These are phyloP conservation scores for Bilobella aurantiaca DNA, from an alignment of 1,140 invertebrate species.

Conservation along the genomic window DNA sequence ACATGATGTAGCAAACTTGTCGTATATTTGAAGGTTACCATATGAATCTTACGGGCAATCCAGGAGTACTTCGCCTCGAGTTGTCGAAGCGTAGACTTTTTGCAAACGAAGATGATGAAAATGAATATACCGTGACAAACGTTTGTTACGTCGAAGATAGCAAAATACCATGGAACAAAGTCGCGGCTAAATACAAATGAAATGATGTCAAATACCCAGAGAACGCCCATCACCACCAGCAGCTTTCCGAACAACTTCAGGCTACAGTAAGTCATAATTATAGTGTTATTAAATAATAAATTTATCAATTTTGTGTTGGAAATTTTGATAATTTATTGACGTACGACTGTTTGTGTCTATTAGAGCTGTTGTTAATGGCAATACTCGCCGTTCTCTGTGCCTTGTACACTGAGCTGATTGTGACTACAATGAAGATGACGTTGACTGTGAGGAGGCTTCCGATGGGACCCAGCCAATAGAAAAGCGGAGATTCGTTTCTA, in stretches of 20 bases:
- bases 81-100: conserved; percentile 15
- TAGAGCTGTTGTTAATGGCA: conserved; percentile 9
- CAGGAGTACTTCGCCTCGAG: conserved; percentile 12
- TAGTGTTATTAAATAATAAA: too few species aligned
- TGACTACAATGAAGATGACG: conserved; percentile 37
- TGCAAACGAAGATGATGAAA: conserved; percentile 30
- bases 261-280: background rate
- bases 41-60: conserved; percentile 9
- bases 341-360: background rate
- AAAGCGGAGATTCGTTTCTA: conserved; percentile 9
- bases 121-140: conserved; percentile 23
- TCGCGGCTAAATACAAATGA: conserved; percentile 6
- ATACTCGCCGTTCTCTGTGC: conserved; percentile 13
- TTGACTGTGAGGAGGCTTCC: conserved; percentile 37
- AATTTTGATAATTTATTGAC: conserved; percentile 2
- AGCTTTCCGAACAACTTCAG: conserved; percentile 20
- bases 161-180: conserved; percentile 20
- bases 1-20: too few species aligned
- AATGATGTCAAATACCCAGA: conserved; percentile 24
- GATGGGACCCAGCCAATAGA: conserved; percentile 37
- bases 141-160: conserved; percentile 27
- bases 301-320: background rate
- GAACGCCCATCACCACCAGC: conserved; percentile 26
- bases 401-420: conserved; percentile 8
- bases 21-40: too few species aligned